Conservation (phyloP, 2,888 invertebrate species). For the Odontothrips loti region DNA sequence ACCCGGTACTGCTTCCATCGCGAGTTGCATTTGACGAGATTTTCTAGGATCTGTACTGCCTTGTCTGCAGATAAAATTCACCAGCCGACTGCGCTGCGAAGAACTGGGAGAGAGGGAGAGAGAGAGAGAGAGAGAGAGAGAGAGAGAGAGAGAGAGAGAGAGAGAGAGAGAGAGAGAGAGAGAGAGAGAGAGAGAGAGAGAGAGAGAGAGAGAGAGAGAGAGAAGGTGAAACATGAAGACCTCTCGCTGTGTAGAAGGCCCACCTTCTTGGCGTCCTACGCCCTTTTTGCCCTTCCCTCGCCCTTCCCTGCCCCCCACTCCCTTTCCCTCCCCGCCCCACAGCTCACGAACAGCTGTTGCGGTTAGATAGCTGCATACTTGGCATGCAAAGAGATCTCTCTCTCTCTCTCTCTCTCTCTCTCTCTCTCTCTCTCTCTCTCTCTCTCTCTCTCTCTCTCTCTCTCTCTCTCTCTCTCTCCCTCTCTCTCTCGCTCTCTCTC, state of each 20-base stretch:
- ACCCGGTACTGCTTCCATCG: too few relatives aligned
- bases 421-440: not conserved
- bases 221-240: too few relatives aligned
- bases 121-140: too few relatives aligned
- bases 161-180: too few relatives aligned
- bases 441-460: not conserved
- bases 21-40: too few relatives aligned
- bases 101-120: too few relatives aligned
- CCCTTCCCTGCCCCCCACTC: not conserved
- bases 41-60: too few relatives aligned
- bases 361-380: constrained; percentile 1
- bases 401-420: not conserved
- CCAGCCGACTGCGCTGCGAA: too few relatives aligned
- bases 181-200: too few relatives aligned
- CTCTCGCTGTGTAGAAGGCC: not conserved
- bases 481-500: not conserved
- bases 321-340: not conserved
- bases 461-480: not conserved
- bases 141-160: too few relatives aligned
- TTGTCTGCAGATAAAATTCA: too few relatives aligned
- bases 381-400: constrained; percentile 6
- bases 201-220: too few relatives aligned
- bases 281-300: not conserved
- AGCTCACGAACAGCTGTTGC: not conserved
- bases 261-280: not conserved